These are phyloP conservation scores for Meloidogyne hapla DNA, from an alignment of 1,140 invertebrate genomes.

Conservation along the genomic window DNA sequence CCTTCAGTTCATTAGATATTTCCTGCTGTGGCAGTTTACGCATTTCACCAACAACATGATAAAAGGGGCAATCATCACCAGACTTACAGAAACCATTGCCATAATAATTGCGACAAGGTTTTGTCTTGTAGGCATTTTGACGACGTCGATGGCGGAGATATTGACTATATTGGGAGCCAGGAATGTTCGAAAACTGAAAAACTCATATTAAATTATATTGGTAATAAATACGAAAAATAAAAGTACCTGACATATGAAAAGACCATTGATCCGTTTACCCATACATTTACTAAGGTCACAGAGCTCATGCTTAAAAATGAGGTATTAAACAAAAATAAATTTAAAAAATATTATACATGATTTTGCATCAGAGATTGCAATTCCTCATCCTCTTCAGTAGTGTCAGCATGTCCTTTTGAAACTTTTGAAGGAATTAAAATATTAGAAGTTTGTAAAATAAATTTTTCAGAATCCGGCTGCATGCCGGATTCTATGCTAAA, in stretches of 20 bases:
- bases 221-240: too few relatives aligned
- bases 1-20: too few relatives aligned
- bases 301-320: not conserved
- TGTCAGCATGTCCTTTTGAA: constrained; percentile 19
- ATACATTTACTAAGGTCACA: constrained; percentile 13
- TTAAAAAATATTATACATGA: not conserved
- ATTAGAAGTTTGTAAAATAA: not conserved
- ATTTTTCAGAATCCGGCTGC: too few relatives aligned
- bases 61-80: constrained; percentile 9
- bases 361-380: constrained; percentile 8
- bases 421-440: constrained; percentile 7
- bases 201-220: too few relatives aligned
- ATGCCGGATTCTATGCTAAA: too few relatives aligned
- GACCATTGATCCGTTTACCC: constrained; percentile 14
- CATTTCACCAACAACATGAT: constrained; percentile 16
- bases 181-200: constrained; percentile 21
- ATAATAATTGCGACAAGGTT: constrained; percentile 19
- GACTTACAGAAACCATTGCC: not conserved
- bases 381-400: constrained; percentile 5
- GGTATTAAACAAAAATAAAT: not conserved
- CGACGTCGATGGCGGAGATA: constrained; percentile 25
- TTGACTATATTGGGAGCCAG: constrained; percentile 17
- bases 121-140: constrained; percentile 15
- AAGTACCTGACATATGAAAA: constrained; percentile 20
- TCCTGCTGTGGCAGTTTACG: not conserved